Evolutionary conservation across 1,140 invertebrate species (phyloP).

Genomic region (Xylocopa sonorina): DNA sequence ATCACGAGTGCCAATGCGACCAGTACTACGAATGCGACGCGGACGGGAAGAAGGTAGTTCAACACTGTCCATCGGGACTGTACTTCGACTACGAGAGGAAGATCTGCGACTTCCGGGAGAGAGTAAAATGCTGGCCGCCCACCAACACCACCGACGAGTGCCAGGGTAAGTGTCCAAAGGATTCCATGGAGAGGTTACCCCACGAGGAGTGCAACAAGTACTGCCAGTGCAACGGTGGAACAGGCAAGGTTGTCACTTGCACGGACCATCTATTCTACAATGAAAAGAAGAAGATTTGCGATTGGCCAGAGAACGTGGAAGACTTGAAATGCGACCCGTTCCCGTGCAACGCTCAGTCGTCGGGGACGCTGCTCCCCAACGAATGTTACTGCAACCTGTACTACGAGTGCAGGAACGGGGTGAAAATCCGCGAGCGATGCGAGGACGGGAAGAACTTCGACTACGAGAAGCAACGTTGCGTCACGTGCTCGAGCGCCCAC

Average conservation of each 20-base stretch:
- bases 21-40: neutral
- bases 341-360: conserved; percentile 55
- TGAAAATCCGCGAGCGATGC: conserved; percentile 81
- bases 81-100: neutral
- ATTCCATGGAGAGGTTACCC: neutral
- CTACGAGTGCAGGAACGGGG: conserved; percentile 82
- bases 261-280: conserved; percentile 80
- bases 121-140: neutral
- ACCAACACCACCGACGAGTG: too few relatives aligned
- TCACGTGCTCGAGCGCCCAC: conserved; percentile 58
- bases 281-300: conserved; percentile 75
- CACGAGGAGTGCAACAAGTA: conserved; percentile 35
- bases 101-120: neutral
- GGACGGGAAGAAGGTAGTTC: accelerated
- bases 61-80: neutral
- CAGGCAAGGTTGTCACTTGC: conserved; percentile 67
- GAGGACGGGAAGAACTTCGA: conserved; percentile 81
- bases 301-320: conserved; percentile 65
- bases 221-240: conserved; percentile 30
- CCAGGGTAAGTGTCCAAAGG: neutral
- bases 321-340: neutral
- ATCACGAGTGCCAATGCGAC: neutral
- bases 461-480: conserved; percentile 77
- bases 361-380: conserved; percentile 72
- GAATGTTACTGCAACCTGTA: conserved; percentile 79